These are phyloP conservation scores for Aphis craccivora DNA, from an alignment of 1,140 invertebrate genomes.

Conservation along the genomic window DNA sequence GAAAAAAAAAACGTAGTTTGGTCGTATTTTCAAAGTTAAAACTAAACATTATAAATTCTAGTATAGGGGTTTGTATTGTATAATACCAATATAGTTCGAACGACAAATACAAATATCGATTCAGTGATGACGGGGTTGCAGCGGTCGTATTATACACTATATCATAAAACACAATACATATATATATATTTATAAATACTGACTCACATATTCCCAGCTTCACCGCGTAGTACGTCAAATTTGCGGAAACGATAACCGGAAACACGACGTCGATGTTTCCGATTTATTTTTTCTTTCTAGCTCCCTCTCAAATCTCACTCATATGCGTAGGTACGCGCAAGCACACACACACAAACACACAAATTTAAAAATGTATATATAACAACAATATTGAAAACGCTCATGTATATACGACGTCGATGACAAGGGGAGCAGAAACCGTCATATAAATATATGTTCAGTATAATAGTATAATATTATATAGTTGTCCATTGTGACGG, in stretches of 20 bases:
- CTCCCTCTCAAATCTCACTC: not conserved
- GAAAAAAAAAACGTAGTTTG: not conserved
- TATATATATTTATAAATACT: not conserved
- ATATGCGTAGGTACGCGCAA: not conserved
- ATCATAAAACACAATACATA: not conserved
- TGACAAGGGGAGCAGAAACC: not conserved
- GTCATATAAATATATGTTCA: not conserved
- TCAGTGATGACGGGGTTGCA: not conserved
- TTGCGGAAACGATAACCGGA: constrained; percentile 38
- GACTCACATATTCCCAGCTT: not conserved
- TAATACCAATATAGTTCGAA: not conserved
- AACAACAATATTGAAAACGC: not conserved
- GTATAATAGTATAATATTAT: constrained; percentile 2
- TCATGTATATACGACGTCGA: not conserved
- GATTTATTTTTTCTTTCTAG: not conserved
- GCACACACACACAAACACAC: not conserved
- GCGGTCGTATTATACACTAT: not conserved
- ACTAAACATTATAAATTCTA: not conserved
- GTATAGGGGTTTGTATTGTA: not conserved
- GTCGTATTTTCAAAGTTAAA: not conserved
- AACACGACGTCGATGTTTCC: constrained; percentile 47
- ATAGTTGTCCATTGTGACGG: not conserved
- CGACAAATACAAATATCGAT: not conserved
- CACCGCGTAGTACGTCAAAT: not conserved
- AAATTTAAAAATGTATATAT: not conserved